Evolutionary conservation across 1,140 invertebrate genomes (phyloP).

Genomic region (Gonatopus flavifemur): DNA sequence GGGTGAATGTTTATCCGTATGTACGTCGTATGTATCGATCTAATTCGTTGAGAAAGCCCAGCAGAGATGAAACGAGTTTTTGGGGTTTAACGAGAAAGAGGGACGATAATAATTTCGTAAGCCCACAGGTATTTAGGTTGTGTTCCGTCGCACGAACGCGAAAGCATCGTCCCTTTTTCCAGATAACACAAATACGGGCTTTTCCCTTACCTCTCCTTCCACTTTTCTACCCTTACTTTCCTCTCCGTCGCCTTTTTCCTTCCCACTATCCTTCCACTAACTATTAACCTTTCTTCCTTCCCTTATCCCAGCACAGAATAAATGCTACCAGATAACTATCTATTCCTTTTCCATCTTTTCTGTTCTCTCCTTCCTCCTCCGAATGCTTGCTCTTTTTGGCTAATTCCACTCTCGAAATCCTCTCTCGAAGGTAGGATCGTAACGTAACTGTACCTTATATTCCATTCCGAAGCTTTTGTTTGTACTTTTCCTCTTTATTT

Average conservation of each 20-base stretch:
- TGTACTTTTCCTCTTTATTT: background rate
- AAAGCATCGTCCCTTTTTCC: slow-evolving; percentile 16
- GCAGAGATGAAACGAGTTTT: too few relatives aligned
- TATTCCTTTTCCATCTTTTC: background rate
- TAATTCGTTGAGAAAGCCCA: too few relatives aligned
- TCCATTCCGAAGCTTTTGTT: background rate
- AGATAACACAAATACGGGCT: slow-evolving; percentile 34
- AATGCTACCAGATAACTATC: slow-evolving; percentile 17
- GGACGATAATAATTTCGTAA: slow-evolving; percentile 27
- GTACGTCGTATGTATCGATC: too few relatives aligned
- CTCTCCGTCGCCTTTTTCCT: background rate
- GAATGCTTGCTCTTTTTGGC: slow-evolving; percentile 9
- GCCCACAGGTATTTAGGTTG: slow-evolving; percentile 24
- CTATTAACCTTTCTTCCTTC: slow-evolving; percentile 5
- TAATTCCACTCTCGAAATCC: slow-evolving; percentile 12
- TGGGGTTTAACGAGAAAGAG: slow-evolving; percentile 16
- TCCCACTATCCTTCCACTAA: slow-evolving; percentile 8
- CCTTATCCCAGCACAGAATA: slow-evolving; percentile 7
- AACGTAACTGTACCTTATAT: too few relatives aligned
- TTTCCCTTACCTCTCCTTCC: background rate
- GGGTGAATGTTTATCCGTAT: too few relatives aligned
- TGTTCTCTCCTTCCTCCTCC: slow-evolving; percentile 3
- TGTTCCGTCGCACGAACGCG: too few relatives aligned
- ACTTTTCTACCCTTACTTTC: background rate
- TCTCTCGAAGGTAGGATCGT: too few relatives aligned